Base-by-base conservation (phyloP, 2,888 invertebrate species). In the Drosophila anomalata region DNA sequence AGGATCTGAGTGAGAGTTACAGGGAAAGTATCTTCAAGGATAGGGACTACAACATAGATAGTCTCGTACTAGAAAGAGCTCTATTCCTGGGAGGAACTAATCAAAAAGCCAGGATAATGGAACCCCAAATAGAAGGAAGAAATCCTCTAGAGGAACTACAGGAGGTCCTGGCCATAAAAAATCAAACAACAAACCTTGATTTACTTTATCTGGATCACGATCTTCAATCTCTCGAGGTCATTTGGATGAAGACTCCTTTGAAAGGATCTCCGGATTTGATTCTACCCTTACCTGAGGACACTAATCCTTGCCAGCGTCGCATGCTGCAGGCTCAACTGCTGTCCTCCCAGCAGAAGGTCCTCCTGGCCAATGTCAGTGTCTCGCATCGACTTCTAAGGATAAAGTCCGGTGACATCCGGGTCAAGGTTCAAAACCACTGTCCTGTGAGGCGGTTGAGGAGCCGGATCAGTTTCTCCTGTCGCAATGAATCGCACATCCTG, bases 191-290 rank as follows among this genome's bases (percentile, higher is more conserved):
- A 5, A 58, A 5, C 5, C 41, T 54, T 3, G 73, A 79, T 5
- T 62, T 90, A 14, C 57, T 86, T 2, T 90, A 90, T 44, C 61
- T 90, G 36, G 90, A 91, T 60, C 88, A 86, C 29, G 86, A 77
- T 70, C 76, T 59, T 57, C 75, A 17, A 62, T 57, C 14, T 41
- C 67, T 9, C 7, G 46, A 12, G 7, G 56, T 80, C 7, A 56
- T 63, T 12, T 89, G 88, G 89, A 69, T 70, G 36, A 74, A 69
- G 2, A 42, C 78, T 0, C 7, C 52, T 0, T 24, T 53, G 0
- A 75, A 73, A 29, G 66, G 72, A 9, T 26, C 36, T 0, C 12
- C 62, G 1, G 77, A 86, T 17, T 48, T 75, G 0, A 58, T 44
- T 20, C 39, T 59, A 0, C 69, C 29, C 63, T 70, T 20, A 5